Evolutionary conservation across 2,113 vertebrate genomes (phyloP).

Genomic region (Perca flavescens): DNA sequence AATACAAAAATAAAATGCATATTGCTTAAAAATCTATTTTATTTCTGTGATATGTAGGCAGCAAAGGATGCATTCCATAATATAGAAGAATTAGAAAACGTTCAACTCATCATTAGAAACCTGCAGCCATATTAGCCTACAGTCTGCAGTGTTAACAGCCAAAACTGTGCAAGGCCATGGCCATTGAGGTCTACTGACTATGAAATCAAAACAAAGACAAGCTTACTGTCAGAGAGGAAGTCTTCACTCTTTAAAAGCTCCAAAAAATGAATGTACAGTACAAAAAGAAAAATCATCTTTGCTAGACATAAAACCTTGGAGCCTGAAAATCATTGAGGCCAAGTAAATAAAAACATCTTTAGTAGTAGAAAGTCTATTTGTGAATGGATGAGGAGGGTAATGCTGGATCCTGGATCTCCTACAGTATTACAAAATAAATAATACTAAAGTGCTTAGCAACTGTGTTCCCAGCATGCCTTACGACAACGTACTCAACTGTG

Average conservation of each 20-base stretch:
- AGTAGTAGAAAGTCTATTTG: background rate
- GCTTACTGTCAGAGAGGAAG: background rate
- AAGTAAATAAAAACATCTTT: background rate
- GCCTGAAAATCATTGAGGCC: background rate
- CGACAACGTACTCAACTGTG: slow-evolving; percentile 9
- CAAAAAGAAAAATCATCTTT: background rate
- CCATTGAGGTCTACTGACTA: too few relatives aligned
- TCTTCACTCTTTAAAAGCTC: background rate
- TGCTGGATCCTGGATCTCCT: background rate
- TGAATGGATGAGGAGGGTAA: slow-evolving; percentile 12
- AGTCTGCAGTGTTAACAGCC: too few relatives aligned
- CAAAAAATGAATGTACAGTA: background rate
- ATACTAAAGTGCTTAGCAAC: slow-evolving; percentile 41
- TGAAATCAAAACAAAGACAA: background rate
- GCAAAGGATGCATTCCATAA: too few relatives aligned
- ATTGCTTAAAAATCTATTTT: background rate
- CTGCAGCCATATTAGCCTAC: too few relatives aligned
- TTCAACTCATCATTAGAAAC: too few relatives aligned
- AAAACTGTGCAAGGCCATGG: too few relatives aligned
- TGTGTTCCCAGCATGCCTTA: slow-evolving; percentile 51
- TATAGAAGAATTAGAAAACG: too few relatives aligned
- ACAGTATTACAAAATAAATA: slow-evolving; percentile 20
- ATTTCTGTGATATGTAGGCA: too few relatives aligned
- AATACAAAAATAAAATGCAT: background rate
- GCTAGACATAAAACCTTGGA: too few relatives aligned